A percentile compares a stretch with the other conserved stretches of the same genome.
phyloP scores from a whole-genome alignment of 2,113 vertebrate species.

The Elachura formosa region DNA sequence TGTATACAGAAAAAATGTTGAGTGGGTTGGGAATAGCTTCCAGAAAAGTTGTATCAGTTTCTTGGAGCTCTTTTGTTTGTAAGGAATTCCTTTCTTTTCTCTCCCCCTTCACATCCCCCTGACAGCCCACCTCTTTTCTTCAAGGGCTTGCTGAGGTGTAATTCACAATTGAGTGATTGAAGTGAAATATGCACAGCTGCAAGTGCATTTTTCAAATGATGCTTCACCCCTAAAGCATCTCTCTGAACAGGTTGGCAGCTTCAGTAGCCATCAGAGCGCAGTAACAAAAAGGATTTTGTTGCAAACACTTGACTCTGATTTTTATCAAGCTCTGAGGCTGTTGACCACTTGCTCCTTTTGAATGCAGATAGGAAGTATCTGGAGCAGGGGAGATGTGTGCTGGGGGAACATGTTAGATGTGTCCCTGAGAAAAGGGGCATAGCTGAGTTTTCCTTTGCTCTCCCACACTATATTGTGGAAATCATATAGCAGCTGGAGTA shows the following conservation, averaged over 20 bases:
- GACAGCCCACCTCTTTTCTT: slow-evolving; percentile 37
- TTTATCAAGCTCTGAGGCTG: not conserved
- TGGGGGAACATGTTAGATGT: not conserved
- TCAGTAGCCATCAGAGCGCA: not conserved
- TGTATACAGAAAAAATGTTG: slow-evolving; percentile 45
- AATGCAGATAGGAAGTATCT: not conserved
- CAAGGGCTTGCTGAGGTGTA: slow-evolving; percentile 24
- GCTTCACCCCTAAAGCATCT: not conserved
- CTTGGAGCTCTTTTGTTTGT: slow-evolving; percentile 46
- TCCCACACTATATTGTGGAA: not conserved
- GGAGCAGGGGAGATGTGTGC: not conserved
- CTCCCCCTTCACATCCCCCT: not conserved
- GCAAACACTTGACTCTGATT: not conserved
- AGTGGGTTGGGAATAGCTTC: slow-evolving; percentile 53
- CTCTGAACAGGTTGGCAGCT: not conserved
- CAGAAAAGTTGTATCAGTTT: slow-evolving; percentile 32
- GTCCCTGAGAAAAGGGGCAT: not conserved
- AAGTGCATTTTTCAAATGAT: not conserved
- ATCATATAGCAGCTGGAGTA: not conserved
- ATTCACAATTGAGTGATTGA: slow-evolving; percentile 3
- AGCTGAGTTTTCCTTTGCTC: not conserved
- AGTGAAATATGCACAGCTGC: slow-evolving; percentile 30
- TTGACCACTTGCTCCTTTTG: not conserved
- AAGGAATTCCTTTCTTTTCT: slow-evolving; percentile 27
- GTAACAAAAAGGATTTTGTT: not conserved